Percentiles rank a stretch among this genome's conserved stretches.
Evolutionary conservation across 2,888 invertebrate genomes (phyloP).

Genomic region (Tenthredo distinguenda): DNA sequence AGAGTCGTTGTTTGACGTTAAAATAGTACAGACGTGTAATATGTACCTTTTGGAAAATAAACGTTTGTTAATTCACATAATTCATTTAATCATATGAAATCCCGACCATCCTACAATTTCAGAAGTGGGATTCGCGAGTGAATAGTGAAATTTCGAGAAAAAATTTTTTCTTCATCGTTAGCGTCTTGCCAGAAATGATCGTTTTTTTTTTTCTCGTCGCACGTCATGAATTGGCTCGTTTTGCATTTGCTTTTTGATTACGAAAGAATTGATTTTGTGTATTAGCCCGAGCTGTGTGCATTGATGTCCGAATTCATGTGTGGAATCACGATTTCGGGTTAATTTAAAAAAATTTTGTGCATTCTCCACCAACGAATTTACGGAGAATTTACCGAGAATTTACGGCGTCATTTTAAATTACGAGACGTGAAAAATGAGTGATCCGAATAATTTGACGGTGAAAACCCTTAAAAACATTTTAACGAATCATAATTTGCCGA

Average conservation of each 20-base stretch:
- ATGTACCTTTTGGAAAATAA: neutral
- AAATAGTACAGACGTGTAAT: neutral
- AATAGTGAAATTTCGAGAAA: neutral
- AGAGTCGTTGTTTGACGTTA: neutral
- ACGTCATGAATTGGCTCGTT: neutral
- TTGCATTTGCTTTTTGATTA: neutral
- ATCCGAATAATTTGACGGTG: conserved; percentile 23
- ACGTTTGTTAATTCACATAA: neutral
- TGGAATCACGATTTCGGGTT: conserved; percentile 16
- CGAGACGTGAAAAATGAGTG: conserved; percentile 14
- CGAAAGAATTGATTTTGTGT: neutral
- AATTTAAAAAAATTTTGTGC: neutral
- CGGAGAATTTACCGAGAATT: neutral
- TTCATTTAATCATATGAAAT: neutral
- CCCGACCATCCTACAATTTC: conserved; percentile 11
- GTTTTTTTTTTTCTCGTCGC: neutral
- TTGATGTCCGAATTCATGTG: neutral
- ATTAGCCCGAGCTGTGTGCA: conserved; percentile 14
- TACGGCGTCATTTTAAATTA: neutral
- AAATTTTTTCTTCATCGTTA: neutral
- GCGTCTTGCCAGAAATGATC: neutral
- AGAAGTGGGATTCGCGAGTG: conserved; percentile 13
- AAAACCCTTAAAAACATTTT: conserved; percentile 17
- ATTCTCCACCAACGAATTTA: neutral
- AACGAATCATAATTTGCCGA: conserved; percentile 7